Percentiles rank a stretch among this genome's conserved stretches.
Evolutionary conservation across 2,113 vertebrate species (phyloP).

Genomic region (Osmerus mordax): DNA sequence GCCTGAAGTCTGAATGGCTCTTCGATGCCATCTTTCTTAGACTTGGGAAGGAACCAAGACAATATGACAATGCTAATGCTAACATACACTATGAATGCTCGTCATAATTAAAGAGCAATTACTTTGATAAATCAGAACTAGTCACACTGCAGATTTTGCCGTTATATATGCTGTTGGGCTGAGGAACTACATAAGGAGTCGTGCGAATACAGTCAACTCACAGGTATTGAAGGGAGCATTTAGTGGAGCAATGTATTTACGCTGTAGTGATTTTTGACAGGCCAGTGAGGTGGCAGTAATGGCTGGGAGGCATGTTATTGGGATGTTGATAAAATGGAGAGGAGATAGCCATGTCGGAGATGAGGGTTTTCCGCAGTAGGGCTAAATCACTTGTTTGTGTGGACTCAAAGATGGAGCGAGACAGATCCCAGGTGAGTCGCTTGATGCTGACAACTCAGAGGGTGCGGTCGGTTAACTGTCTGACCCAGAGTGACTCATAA

Average conservation of each 20-base stretch:
- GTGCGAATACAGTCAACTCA: too few relatives aligned
- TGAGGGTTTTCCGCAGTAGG: conserved; percentile 2
- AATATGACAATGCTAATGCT: neutral
- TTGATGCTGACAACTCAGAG: too few relatives aligned
- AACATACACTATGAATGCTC: neutral
- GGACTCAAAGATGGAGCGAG: conserved; percentile 17
- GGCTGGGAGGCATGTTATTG: neutral
- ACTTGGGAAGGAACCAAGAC: too few relatives aligned
- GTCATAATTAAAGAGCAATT: too few relatives aligned
- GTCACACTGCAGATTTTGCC: too few relatives aligned
- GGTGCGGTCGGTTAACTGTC: too few relatives aligned
- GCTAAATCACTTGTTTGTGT: conserved; percentile 10
- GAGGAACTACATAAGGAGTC: too few relatives aligned
- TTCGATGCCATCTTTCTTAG: neutral
- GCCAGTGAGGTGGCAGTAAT: neutral
- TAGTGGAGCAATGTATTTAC: neutral
- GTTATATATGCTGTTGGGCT: too few relatives aligned
- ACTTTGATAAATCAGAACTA: too few relatives aligned
- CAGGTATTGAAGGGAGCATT: neutral
- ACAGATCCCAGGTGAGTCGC: neutral
- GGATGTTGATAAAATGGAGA: neutral
- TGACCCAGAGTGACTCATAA: too few relatives aligned
- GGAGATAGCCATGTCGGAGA: neutral
- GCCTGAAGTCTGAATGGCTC: neutral
- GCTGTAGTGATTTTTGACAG: neutral